Evolutionary conservation across 1,140 invertebrate genomes (phyloP), one percentile per base, ranked within the genome.

Genomic region (Drosophila miranda): DNA sequence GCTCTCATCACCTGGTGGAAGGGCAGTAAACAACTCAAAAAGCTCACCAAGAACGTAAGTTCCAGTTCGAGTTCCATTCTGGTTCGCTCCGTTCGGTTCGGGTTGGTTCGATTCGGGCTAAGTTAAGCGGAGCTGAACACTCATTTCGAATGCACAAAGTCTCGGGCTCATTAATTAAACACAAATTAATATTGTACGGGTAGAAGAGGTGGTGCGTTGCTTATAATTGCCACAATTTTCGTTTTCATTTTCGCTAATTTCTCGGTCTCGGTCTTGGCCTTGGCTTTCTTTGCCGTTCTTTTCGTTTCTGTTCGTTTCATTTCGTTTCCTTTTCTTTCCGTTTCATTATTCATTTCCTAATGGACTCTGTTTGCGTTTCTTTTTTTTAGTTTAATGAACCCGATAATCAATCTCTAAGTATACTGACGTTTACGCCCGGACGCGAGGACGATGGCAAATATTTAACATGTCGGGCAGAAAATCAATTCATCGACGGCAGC

Each of bases 1-100:
- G 95, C 96, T 2, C 91, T 93, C n/a, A 96, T 98, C 77, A 95
- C 95, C 19, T 97, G 95, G 95, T 97, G 96, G 95, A 96, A 96
- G 89, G 95, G 95, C 64, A 95, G 94, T 84, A 93, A 94, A 78
- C 95, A 95, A 87, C 93, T 97, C 42, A 95, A 95, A 91, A 93
- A 94, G 89, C 93, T 95, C 90, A 94, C 94, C 53, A 95, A 96
- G 91, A 96, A 94, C 83, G 95, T 96, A 92, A 96, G 95, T 94
- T 30, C 9, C 34, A 34, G 3, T 13, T 38, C 3, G 11, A 13
- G 34, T 3, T 34, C 30, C 30, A 34, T 3, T 34, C 30, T 3
- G 9, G 3, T 34, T 5, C 11, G 4, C 5, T 38, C 3, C 11
- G 4, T 38, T 38, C 4, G 2, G 11, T 38, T 38, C 34, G 2